Evolutionary conservation across 2,888 invertebrate genomes (phyloP).

Genomic region (Sepioteuthis lessoniana): DNA sequence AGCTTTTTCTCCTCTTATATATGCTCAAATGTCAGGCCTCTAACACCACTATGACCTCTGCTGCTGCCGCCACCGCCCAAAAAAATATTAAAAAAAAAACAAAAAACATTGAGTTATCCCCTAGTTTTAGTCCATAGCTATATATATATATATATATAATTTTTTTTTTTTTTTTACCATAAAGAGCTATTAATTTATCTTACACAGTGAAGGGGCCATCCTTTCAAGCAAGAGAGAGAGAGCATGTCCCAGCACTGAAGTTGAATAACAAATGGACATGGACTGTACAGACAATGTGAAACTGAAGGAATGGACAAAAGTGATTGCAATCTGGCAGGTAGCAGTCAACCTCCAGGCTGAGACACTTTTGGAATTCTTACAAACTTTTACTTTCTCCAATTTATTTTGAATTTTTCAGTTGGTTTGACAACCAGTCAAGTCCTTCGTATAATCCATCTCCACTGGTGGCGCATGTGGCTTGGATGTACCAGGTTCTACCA

Average conservation of each 20-base stretch:
- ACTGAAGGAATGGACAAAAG: slow-evolving; percentile 47
- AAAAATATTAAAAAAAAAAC: neutral
- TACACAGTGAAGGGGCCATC: slow-evolving; percentile 42
- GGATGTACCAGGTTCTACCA: slow-evolving; percentile 86
- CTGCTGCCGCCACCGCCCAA: neutral
- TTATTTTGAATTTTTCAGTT: slow-evolving; percentile 86
- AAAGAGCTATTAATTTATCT: slow-evolving; percentile 45
- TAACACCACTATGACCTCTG: neutral
- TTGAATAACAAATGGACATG: slow-evolving; percentile 47
- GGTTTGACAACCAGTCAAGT: slow-evolving; percentile 99
- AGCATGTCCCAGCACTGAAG: slow-evolving; percentile 24
- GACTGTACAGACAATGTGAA: slow-evolving; percentile 48
- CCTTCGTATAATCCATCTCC: slow-evolving; percentile 99
- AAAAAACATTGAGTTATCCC: slow-evolving; percentile 38
- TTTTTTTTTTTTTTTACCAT: neutral
- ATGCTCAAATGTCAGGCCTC: neutral
- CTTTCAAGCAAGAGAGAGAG: slow-evolving; percentile 15
- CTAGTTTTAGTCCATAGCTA: slow-evolving; percentile 42
- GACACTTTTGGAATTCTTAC: slow-evolving; percentile 46
- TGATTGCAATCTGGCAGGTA: slow-evolving; percentile 42
- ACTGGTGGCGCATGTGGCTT: slow-evolving; percentile 90
- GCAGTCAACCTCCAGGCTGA: slow-evolving; percentile 39
- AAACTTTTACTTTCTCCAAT: slow-evolving; percentile 35
- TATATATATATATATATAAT: neutral
- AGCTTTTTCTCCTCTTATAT: neutral